Conservation (phyloP, 2,113 vertebrate genomes). For the Microcebus ravelobensis region DNA sequence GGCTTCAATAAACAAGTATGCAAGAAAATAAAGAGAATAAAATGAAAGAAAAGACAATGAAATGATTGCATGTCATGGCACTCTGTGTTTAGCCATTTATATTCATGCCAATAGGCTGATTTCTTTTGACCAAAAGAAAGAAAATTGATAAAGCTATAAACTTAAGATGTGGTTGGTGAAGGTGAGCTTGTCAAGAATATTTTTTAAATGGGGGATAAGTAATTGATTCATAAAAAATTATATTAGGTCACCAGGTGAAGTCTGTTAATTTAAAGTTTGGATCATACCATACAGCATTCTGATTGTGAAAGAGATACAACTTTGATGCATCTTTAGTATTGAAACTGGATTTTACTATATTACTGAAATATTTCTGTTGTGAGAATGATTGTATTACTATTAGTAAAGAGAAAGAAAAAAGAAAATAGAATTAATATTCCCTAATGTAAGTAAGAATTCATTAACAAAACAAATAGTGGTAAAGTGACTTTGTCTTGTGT, state of each 20-base stretch:
- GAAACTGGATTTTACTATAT: not conserved
- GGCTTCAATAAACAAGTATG: conserved; percentile 25
- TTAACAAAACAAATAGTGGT: not conserved
- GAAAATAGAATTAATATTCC: not conserved
- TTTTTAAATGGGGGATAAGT: conserved; percentile 32
- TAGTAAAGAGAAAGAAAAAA: not conserved
- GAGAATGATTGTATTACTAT: not conserved
- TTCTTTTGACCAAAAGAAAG: not conserved
- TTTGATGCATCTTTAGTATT: not conserved
- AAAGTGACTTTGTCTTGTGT: not conserved
- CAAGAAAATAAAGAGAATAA: not conserved
- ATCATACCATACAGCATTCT: too few species aligned
- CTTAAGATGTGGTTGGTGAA: conserved; percentile 34
- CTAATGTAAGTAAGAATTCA: not conserved
- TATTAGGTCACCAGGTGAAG: conserved; percentile 69
- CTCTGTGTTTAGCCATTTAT: not conserved
- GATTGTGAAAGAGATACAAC: not conserved
- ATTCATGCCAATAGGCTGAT: not conserved
- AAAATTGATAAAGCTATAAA: conserved; percentile 1
- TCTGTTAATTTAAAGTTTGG: not conserved
- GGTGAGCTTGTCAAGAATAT: conserved; percentile 60
- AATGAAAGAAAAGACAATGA: not conserved
- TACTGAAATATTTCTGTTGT: not conserved
- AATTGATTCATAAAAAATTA: conserved; percentile 70
- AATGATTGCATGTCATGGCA: not conserved